Base-by-base conservation (phyloP, 2,797 vertebrate genomes). In the Centroberyx gerrardi region DNA sequence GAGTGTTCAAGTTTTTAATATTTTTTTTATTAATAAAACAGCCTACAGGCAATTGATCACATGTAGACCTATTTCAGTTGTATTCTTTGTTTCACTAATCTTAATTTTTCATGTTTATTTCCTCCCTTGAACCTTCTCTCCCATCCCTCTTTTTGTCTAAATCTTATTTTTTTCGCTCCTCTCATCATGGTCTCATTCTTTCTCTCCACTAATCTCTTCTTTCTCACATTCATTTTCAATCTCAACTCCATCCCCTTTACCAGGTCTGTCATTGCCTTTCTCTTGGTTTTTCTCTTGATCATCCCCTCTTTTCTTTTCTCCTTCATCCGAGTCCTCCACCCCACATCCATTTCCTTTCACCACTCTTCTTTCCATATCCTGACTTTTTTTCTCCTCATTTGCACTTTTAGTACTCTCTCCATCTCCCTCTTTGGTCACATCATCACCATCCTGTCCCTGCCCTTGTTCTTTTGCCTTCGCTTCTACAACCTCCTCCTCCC, bases 221-320 rank as follows among this genome's bases (percentile, higher is more conserved):
- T 60, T 81, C 4, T 68, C 53, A 46, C 78, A 62, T 53, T 78
- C 59, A 53, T 62, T 28, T 49, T 73, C 75, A 48, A 51, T 76
- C 70, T 94, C 87, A 46, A 82, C 84, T 72, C 91, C 87, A 13
- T 91, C 88, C 33, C 82, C 86, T 82, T 87, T 85, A 31, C 84
- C 74, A 0, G 78, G 84, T 71, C 84, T 80, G 9, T 88, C 77
- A 22, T 88, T 80, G 22, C 54, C 80, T 68, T 53, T 76, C 27
- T 68, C 72, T 78, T 3, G 48, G 2, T 12, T 76, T 70, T 71
- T 78, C 29, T 83, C 60, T 28, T 15, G 44, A 1, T 49, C 27
- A 5, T 82, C 62, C 14, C 62, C 56, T 49, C 5, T 68, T 49
- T 68, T 62, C 33, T 63, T 78, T 54, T 53, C 56, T 44, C 60